Percentiles rank a stretch among this genome's conserved stretches.
These are phyloP conservation scores for Seriola aureovittata DNA, from an alignment of 2,113 vertebrate species.

Conservation along the genomic window DNA sequence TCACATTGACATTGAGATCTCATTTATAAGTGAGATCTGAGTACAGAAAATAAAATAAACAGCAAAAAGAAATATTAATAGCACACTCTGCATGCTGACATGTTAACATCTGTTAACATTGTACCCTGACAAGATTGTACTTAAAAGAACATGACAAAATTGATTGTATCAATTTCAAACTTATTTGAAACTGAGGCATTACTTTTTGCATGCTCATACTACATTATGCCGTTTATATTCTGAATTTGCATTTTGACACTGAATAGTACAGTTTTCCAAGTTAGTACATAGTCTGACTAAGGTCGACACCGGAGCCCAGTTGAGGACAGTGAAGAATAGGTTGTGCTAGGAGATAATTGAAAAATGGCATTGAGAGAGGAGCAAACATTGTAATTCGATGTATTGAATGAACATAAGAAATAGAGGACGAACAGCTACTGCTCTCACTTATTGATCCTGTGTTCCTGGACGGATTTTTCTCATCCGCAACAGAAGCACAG, in stretches of 20 bases:
- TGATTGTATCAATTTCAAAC: too few relatives aligned
- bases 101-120: too few relatives aligned
- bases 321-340: neutral
- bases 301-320: neutral
- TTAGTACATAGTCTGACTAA: neutral
- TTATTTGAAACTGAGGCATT: too few relatives aligned
- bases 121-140: too few relatives aligned
- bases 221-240: neutral
- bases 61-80: too few relatives aligned
- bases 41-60: too few relatives aligned
- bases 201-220: too few relatives aligned
- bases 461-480: conserved; percentile 10
- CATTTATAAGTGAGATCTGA: too few relatives aligned
- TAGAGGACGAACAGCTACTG: neutral
- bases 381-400: neutral
- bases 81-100: too few relatives aligned
- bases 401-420: conserved; percentile 12
- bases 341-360: neutral
- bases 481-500: neutral
- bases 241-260: neutral
- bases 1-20: too few relatives aligned
- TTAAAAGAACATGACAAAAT: too few relatives aligned
- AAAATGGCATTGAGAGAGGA: conserved; percentile 9
- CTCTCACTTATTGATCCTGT: conserved; percentile 28
- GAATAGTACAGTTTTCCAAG: neutral